Base-by-base conservation (phyloP, 2,797 vertebrate species). In the Falco berigora region DNA sequence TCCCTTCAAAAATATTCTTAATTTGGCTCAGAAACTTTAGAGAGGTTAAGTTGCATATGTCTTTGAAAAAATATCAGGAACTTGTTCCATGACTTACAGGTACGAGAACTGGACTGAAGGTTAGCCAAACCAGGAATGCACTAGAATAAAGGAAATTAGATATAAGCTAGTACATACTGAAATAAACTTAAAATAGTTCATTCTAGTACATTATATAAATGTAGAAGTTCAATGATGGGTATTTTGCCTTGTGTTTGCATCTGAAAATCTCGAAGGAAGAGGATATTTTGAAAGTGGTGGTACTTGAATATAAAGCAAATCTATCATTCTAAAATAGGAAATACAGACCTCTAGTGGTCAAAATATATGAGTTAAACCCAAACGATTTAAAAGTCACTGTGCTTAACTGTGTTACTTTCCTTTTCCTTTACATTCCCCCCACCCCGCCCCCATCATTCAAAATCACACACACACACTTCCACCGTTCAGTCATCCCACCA, bases 261-360 rank as follows among this genome's bases (percentile, higher is more conserved):
- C 44, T 85, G 74, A 69, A 93, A 79, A 81, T 87, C 66, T 82
- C 92, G 91, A 95, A 90, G 11, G 4, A 90, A 96, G 17, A 18
- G 32, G 46, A 3, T 88, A 58, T 58, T 92, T 83, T 61, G 52
- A 55, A 81, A 92, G 38, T 47, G 17, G 22, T 25, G 46, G 53
- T 71, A 50, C 25, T 64, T 28, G 6, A 55, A 25, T 52, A 34
- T 34, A 73, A 84, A 81, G 16, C 14, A 32, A 21, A 55, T 62
- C 6, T 50, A 14, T 30, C 42, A 53, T 38, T 92, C 93, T 94
- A 87, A 52, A 91, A 79, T 86, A 94, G 98, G 94, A 97, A 98
- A 98, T 96, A 97, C 94, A 96, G 98, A 97, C 98, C 97, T 97
- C 98, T 98, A 98, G 97, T 96, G 98, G 98, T 80, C 77, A 42